Evolutionary conservation across 1,140 invertebrate species (phyloP).

Genomic region (Eufriesea mexicana): DNA sequence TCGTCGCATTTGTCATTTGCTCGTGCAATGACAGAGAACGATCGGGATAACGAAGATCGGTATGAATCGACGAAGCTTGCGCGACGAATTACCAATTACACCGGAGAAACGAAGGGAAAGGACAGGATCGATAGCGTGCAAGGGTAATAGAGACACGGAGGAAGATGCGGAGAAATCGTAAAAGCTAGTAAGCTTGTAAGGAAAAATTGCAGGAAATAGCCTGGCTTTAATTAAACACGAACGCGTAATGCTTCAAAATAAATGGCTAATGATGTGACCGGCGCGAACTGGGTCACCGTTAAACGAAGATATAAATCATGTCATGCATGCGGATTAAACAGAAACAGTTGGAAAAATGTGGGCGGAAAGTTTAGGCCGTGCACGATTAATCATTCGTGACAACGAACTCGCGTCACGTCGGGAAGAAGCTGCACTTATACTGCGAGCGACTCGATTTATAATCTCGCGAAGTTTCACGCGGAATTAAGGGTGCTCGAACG

Average conservation of each 20-base stretch:
- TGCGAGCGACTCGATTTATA: background rate
- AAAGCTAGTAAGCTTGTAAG: background rate
- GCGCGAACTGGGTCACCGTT: conserved; percentile 36
- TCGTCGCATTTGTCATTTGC: too few species aligned
- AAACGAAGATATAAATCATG: conserved; percentile 52
- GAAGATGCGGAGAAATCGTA: too few species aligned
- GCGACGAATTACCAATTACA: background rate
- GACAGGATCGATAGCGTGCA: background rate
- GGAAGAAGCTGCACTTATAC: conserved; percentile 19
- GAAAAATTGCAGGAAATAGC: conserved; percentile 6
- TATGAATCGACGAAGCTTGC: background rate
- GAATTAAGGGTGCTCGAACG: background rate
- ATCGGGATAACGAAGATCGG: background rate
- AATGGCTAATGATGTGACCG: conserved; percentile 47
- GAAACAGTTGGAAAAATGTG: conserved; percentile 46
- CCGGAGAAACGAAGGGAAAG: background rate
- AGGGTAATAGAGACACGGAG: background rate
- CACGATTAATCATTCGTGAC: conserved; percentile 41
- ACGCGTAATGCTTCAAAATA: conserved; percentile 38
- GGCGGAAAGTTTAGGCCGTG: conserved; percentile 12
- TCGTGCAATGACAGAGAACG: too few species aligned
- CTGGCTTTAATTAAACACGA: conserved; percentile 36
- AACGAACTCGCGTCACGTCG: conserved; percentile 13
- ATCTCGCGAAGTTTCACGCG: background rate
- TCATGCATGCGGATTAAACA: conserved; percentile 46